phyloP scores from a whole-genome alignment of 2,797 vertebrate species.

The Etheostoma nigrum region DNA sequence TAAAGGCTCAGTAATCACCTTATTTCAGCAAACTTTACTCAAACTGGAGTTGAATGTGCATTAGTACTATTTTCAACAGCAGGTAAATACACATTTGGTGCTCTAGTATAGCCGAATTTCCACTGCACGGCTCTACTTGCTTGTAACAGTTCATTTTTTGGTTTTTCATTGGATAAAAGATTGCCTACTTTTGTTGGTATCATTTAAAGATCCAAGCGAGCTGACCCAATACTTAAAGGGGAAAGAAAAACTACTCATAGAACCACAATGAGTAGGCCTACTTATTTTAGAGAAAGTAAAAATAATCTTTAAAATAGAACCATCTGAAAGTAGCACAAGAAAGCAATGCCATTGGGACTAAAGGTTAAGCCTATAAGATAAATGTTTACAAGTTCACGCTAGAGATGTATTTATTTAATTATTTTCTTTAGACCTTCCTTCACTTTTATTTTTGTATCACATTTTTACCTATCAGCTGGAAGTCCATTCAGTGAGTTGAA shows the following conservation, averaged over 20 bases:
- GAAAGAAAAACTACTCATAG: too few relatives aligned
- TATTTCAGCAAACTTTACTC: not conserved
- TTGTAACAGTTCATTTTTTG: not conserved
- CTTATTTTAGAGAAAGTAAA: too few relatives aligned
- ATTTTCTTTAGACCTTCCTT: not conserved
- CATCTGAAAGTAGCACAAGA: too few relatives aligned
- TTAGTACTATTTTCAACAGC: not conserved
- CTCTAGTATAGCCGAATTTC: not conserved
- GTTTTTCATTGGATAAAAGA: too few relatives aligned
- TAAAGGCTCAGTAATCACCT: not conserved
- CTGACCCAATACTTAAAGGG: too few relatives aligned
- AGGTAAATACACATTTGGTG: not conserved
- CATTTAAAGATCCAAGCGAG: too few relatives aligned
- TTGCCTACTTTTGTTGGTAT: too few relatives aligned
- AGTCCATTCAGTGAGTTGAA: not conserved
- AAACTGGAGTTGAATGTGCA: not conserved
- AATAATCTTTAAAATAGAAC: too few relatives aligned
- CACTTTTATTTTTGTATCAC: not conserved
- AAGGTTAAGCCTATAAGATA: not conserved
- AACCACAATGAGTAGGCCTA: too few relatives aligned
- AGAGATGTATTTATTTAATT: not conserved
- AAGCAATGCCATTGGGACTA: too few relatives aligned
- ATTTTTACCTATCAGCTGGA: not conserved
- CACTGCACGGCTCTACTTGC: not conserved
- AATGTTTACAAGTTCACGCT: not conserved